Conservation (phyloP, 2,888 invertebrate species). For the Anthrax anthrax region DNA sequence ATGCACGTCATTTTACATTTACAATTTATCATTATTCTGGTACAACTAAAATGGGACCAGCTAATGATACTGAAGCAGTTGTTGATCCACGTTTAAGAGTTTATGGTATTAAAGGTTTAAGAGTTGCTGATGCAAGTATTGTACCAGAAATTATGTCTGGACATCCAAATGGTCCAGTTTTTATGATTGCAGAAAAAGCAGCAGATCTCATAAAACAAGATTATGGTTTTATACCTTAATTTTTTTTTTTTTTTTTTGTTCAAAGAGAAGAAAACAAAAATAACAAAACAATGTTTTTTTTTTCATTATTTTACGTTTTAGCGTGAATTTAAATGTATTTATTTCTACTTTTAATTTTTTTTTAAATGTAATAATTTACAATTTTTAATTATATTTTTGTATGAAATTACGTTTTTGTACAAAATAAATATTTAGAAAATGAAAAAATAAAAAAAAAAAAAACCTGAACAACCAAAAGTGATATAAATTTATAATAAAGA, state of each 20-base stretch:
- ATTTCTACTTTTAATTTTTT: background rate
- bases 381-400: background rate
- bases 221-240: constrained; percentile 28
- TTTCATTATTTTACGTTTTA: too few species aligned
- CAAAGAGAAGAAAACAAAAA: too few species aligned
- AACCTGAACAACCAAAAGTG: too few species aligned
- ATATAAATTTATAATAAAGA: too few species aligned
- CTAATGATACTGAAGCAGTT: constrained; percentile 42
- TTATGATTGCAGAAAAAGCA: constrained; percentile 44
- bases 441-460: too few species aligned
- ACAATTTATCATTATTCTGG: constrained; percentile 50
- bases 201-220: constrained; percentile 40
- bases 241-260: background rate
- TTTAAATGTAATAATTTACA: background rate
- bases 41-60: constrained; percentile 52
- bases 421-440: background rate
- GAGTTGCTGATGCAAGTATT: constrained; percentile 41
- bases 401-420: constrained; percentile 10
- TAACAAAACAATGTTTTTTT: too few species aligned
- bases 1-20: constrained; percentile 42
- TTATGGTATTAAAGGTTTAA: constrained; percentile 35
- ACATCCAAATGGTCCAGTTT: constrained; percentile 41
- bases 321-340: too few species aligned
- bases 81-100: constrained; percentile 45
- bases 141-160: constrained; percentile 40